Conservation (phyloP, 1,140 invertebrate genomes). For the Drosophila kikkawai region DNA sequence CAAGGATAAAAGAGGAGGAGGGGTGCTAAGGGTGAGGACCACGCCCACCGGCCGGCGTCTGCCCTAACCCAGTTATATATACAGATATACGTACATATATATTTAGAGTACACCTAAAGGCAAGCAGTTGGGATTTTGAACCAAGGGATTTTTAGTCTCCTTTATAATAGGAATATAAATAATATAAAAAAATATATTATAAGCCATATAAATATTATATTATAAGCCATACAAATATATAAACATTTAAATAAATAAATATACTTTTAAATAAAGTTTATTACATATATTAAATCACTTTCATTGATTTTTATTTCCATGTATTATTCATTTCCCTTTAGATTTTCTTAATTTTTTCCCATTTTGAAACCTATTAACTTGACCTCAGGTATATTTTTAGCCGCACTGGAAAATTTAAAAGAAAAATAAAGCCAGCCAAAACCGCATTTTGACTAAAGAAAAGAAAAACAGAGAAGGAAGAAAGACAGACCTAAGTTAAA, state of each 20-base stretch:
- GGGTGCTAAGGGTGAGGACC: neutral
- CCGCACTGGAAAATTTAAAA: neutral
- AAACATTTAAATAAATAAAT: too few species aligned
- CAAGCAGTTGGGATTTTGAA: neutral
- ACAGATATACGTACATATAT: neutral
- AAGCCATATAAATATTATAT: too few species aligned
- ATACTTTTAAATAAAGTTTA: too few species aligned
- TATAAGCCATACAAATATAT: too few species aligned
- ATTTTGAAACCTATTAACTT: neutral
- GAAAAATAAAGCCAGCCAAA: slow-evolving; percentile 20
- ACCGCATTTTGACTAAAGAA: slow-evolving; percentile 40
- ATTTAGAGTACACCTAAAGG: neutral
- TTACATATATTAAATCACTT: too few species aligned
- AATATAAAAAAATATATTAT: too few species aligned
- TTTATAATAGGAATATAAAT: too few species aligned
- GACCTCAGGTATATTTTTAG: neutral
- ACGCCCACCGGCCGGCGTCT: slow-evolving; percentile 35
- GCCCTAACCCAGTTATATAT: slow-evolving; percentile 48
- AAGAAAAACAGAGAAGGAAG: neutral
- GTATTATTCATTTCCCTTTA: neutral
- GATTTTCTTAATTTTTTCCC: neutral
- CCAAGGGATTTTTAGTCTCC: neutral
- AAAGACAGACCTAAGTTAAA: slow-evolving; percentile 24
- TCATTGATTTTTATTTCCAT: too few species aligned
- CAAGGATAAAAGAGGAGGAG: neutral